These are phyloP conservation scores for Orthonyx spaldingii DNA, from an alignment of 2,113 vertebrate species.

Conservation along the genomic window DNA sequence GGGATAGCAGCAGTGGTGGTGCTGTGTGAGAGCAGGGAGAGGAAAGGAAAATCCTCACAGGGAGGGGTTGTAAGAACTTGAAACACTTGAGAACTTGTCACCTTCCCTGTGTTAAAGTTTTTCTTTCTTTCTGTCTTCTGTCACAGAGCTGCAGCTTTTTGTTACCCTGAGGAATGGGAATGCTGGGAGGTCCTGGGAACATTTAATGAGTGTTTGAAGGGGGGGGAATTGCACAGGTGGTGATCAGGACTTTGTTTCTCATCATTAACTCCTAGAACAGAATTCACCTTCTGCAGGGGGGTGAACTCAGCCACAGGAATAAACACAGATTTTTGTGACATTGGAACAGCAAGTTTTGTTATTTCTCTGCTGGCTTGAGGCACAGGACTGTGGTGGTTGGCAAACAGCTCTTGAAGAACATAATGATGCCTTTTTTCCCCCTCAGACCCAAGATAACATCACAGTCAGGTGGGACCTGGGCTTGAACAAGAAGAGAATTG, in stretches of 20 bases:
- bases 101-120: not conserved
- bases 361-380: not conserved
- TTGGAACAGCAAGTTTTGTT: not conserved
- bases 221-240: not conserved
- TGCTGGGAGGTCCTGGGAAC: not conserved
- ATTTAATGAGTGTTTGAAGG: not conserved
- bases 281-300: not conserved
- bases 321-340: not conserved
- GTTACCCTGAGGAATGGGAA: not conserved
- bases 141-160: not conserved
- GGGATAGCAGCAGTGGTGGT: not conserved
- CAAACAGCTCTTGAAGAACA: not conserved
- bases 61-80: not conserved
- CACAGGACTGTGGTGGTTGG: not conserved
- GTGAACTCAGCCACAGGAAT: not conserved
- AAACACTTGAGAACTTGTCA: not conserved
- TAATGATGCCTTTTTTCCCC: not conserved
- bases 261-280: not conserved
- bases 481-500: slow-evolving; percentile 99
- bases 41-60: not conserved
- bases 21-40: not conserved
- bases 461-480: slow-evolving; percentile 99
- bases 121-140: not conserved
- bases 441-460: slow-evolving; percentile 98
- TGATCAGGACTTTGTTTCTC: not conserved